phyloP scores from a whole-genome alignment of 2,797 vertebrate genomes.

The Stomatorhinus walkeri region DNA sequence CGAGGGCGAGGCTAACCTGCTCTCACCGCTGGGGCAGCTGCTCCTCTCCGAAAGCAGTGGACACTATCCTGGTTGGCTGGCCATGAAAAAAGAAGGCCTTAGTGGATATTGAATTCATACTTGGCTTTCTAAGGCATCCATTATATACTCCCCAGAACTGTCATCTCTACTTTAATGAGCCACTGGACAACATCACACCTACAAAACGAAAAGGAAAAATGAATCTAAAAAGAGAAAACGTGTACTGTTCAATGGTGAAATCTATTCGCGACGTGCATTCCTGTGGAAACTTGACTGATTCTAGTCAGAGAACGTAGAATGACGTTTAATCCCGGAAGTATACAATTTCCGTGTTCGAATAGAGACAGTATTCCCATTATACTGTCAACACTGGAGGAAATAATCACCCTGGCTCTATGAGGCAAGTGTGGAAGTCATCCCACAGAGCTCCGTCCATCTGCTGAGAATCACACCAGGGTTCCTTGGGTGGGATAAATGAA shows the following conservation, averaged over 20 bases:
- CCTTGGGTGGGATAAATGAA: not conserved
- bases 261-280: not conserved
- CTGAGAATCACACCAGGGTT: not conserved
- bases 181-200: conserved; percentile 14
- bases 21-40: conserved; percentile 17
- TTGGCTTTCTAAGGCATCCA: conserved; percentile 22
- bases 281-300: not conserved
- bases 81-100: conserved; percentile 18
- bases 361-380: not conserved
- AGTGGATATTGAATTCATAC: conserved; percentile 19
- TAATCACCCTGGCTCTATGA: not conserved
- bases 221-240: not conserved
- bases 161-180: conserved; percentile 23
- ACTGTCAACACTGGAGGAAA: not conserved
- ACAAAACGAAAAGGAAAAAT: conserved; percentile 5
- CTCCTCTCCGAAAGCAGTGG: conserved; percentile 4
- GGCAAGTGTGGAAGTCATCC: not conserved
- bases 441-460: not conserved
- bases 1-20: conserved; percentile 1
- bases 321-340: not conserved
- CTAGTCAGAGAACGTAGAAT: not conserved
- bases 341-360: not conserved
- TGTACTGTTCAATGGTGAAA: not conserved
- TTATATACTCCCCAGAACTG: conserved; percentile 19
- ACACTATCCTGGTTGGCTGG: conserved; percentile 15